Base-by-base conservation (phyloP, 2,113 vertebrate species). In the Heloderma charlesbogerti region DNA sequence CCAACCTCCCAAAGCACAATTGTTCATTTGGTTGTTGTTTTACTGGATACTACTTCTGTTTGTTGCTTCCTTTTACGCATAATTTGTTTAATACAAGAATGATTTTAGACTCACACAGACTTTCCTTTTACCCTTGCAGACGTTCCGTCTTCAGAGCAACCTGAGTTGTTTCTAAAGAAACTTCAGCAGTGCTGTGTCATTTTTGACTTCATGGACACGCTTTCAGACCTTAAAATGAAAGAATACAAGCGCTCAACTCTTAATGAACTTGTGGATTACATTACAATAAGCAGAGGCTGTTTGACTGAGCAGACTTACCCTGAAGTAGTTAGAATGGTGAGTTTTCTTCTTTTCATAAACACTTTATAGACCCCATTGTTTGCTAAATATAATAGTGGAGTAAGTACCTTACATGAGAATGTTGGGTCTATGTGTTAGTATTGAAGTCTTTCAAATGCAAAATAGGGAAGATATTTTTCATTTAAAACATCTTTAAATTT, bases 161-260 rank as follows among this genome's bases (percentile, higher is more conserved):
- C 99, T 95, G 98, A 99, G 98, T 98, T 99, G 98, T 99, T 99
- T 98, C 98, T 99, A 98, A 99, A 99, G 98, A 99, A 99, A 98
- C 98, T 99, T 97, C 99, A 99, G 97, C 99, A 99, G 99, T 99
- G 99, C 98, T 99, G 99, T 98, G 99, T 99, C 85, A 98, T 99
- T 97, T 99, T 99, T 97, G 99, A 99, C 98, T 99, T 99, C 98
- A 99, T 99, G 99, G 99, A 99, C 98, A 99, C 99, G 94, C 98
- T 99, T 97, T 99, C 98, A 92, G 99, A 99, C 98, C 98, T 99
- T 97, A 99, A 99, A 98, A 99, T 99, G 99, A 99, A 99, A 98
- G 99, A 99, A 98, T 99, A 99, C 98, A 99, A 99, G 97, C 99
- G 99, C 96, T 99, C 99, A 97, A 99, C 99, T 95, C 99, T 99